Evolutionary conservation across 2,797 vertebrate genomes (phyloP).

Genomic region (Sparidentex hasta): DNA sequence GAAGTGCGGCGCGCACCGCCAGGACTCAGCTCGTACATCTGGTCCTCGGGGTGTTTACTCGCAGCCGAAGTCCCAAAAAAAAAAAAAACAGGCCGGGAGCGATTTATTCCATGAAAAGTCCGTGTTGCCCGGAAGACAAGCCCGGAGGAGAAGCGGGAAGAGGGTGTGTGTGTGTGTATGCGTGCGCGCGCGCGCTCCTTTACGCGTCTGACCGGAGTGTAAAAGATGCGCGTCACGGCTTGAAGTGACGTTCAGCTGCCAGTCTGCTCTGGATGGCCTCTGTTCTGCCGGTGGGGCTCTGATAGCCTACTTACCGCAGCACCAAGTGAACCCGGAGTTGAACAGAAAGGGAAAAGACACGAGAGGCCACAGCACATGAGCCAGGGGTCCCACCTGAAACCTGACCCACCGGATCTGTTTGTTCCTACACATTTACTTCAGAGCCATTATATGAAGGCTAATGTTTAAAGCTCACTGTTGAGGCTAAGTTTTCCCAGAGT

Average conservation of each 20-base stretch:
- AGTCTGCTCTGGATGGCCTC: not conserved
- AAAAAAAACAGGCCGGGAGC: not conserved
- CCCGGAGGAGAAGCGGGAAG: not conserved
- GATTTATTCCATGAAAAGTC: constrained; percentile 9
- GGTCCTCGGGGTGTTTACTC: not conserved
- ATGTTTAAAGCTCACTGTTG: not conserved
- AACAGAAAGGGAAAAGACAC: not conserved
- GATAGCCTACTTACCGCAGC: constrained; percentile 15
- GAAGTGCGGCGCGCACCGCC: constrained; percentile 11
- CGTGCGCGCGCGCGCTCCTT: not conserved
- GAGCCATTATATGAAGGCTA: not conserved
- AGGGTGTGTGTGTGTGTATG: not conserved
- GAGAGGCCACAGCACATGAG: not conserved
- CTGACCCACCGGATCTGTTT: no score
- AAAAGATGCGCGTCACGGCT: constrained; percentile 30
- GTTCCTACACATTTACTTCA: not conserved
- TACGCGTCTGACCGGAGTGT: constrained; percentile 19
- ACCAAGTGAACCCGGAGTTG: not conserved
- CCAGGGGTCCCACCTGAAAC: not conserved
- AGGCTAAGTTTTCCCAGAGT: not conserved
- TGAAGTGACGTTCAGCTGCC: constrained; percentile 27
- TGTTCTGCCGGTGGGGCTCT: constrained; percentile 19
- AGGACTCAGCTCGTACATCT: not conserved
- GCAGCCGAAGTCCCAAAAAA: constrained; percentile 19
- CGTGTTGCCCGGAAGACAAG: constrained; percentile 17